These are phyloP conservation scores for Protodeltote pygarga DNA, from an alignment of 2,888 invertebrate species.

Conservation along the genomic window DNA sequence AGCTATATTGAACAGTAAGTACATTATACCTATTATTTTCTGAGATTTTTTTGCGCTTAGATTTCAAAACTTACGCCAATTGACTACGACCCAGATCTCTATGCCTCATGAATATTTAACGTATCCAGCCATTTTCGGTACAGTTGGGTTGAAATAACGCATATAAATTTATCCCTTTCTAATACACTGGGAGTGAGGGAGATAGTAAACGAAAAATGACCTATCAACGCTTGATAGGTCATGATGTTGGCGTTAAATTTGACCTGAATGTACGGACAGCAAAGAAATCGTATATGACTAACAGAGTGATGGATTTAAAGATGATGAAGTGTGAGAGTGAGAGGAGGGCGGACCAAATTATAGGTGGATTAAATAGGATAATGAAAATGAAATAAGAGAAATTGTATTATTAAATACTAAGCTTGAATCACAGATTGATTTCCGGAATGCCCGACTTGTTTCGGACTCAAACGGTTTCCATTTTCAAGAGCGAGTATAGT, in stretches of 20 bases:
- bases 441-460: no score
- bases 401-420: no score
- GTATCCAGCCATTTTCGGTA: constrained; percentile 61
- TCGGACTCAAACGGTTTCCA: no score
- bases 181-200: constrained; percentile 19
- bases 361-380: no score
- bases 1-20: background rate
- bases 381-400: no score
- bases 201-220: constrained; percentile 39
- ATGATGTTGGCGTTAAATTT: constrained; percentile 43
- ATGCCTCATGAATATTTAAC: constrained; percentile 74
- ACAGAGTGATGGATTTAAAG: no score
- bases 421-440: no score
- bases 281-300: no score
- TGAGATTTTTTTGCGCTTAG: constrained; percentile 27
- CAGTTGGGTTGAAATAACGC: constrained; percentile 44
- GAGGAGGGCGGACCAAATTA: no score
- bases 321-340: no score
- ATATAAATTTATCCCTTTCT: constrained; percentile 44
- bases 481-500: no score
- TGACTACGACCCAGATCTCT: constrained; percentile 32
- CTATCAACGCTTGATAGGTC: constrained; percentile 31
- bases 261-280: constrained; percentile 18
- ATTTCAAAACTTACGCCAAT: constrained; percentile 29
- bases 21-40: constrained; percentile 27